phyloP scores from a whole-genome alignment of 2,113 vertebrate genomes.

The Platichthys flesus region DNA sequence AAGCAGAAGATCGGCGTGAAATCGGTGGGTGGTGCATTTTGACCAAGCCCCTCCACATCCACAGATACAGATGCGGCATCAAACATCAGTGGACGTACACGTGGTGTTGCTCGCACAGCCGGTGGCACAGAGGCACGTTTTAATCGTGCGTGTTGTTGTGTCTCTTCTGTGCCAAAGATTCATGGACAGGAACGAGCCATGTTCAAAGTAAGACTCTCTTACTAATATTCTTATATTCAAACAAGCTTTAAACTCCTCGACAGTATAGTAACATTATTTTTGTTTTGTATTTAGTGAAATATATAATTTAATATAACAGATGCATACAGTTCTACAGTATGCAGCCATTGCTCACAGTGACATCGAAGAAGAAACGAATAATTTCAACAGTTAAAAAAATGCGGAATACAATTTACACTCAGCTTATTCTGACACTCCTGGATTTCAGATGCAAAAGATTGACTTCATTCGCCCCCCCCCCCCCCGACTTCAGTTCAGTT shows the following conservation, averaged over 20 bases:
- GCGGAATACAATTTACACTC: too few relatives aligned
- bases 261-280: background rate
- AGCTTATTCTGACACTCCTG: too few relatives aligned
- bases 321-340: too few relatives aligned
- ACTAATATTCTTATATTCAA: background rate
- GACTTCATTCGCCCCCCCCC: too few relatives aligned
- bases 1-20: constrained; percentile 83
- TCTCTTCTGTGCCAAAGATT: background rate
- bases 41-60: constrained; percentile 13
- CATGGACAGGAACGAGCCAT: background rate
- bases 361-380: too few relatives aligned
- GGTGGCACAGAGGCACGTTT: background rate
- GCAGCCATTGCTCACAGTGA: too few relatives aligned
- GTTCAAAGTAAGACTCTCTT: background rate
- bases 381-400: too few relatives aligned
- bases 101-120: background rate
- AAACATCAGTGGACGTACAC: background rate
- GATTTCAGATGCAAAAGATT: too few relatives aligned
- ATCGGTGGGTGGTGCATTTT: constrained; percentile 20
- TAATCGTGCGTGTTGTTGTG: background rate
- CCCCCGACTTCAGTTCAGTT: too few relatives aligned
- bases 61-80: background rate
- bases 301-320: too few relatives aligned
- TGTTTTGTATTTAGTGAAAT: too few relatives aligned
- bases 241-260: background rate